Evolutionary conservation across 2,888 invertebrate species (phyloP).

Genomic region (Sycophila texana): DNA sequence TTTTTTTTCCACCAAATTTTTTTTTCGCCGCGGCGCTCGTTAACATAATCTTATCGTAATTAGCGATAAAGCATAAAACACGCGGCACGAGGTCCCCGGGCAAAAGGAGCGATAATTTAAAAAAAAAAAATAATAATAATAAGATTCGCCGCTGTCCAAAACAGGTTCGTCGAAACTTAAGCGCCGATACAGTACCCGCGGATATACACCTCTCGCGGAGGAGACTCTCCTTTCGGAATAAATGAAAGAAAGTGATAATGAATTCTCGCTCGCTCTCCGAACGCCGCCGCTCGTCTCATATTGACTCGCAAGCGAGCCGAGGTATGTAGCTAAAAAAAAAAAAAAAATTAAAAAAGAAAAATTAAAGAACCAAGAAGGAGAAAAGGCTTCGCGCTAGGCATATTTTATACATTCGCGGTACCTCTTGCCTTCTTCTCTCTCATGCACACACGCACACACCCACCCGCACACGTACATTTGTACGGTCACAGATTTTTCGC

Average conservation of each 20-base stretch:
- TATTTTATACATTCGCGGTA: slow-evolving; percentile 19
- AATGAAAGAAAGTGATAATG: slow-evolving; percentile 53
- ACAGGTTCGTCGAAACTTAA: background rate
- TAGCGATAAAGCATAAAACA: slow-evolving; percentile 39
- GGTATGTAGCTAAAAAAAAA: background rate
- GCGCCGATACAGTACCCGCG: too few species aligned
- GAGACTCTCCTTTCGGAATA: slow-evolving; percentile 23
- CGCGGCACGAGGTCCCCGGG: background rate
- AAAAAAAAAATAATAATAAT: background rate
- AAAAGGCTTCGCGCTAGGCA: background rate
- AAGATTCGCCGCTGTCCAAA: too few species aligned
- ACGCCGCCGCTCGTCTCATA: slow-evolving; percentile 13
- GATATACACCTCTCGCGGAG: too few species aligned
- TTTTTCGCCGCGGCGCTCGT: slow-evolving; percentile 16
- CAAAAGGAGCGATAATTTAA: too few species aligned
- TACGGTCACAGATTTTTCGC: slow-evolving; percentile 3
- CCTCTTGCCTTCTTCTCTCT: slow-evolving; percentile 5
- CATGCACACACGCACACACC: background rate
- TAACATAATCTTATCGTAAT: slow-evolving; percentile 53
- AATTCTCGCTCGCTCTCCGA: slow-evolving; percentile 29
- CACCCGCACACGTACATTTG: background rate
- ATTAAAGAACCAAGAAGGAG: background rate
- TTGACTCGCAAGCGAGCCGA: background rate
- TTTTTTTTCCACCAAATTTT: slow-evolving; percentile 52
- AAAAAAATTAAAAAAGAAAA: background rate